Conservation (phyloP, 1,140 invertebrate genomes). For the Camponotus vicinus region DNA sequence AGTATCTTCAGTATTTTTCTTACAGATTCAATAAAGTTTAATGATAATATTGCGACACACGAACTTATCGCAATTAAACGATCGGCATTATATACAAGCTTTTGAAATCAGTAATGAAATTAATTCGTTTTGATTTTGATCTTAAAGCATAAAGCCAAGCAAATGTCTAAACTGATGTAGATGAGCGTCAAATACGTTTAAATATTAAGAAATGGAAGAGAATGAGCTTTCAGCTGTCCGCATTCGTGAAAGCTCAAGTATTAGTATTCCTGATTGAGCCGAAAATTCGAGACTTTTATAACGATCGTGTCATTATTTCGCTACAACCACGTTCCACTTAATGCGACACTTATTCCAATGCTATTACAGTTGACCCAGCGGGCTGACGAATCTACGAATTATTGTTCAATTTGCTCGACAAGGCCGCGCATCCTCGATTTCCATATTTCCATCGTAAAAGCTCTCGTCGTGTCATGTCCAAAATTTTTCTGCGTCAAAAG, state of each 20-base stretch:
- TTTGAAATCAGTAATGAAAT: neutral
- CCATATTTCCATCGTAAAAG: conserved; percentile 51
- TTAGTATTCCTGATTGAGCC: neutral
- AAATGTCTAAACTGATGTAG: neutral
- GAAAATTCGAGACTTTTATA: conserved; percentile 36
- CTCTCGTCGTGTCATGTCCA: no score
- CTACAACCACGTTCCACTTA: conserved; percentile 36
- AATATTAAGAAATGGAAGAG: neutral
- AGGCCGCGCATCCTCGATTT: conserved; percentile 53
- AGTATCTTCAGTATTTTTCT: neutral
- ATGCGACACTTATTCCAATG: conserved; percentile 21
- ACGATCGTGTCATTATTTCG: conserved; percentile 30
- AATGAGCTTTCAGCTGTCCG: neutral
- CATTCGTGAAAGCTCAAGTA: neutral
- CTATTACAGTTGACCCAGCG: conserved; percentile 50
- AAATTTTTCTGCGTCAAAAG: neutral
- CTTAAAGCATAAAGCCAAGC: conserved; percentile 11
- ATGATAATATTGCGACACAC: neutral
- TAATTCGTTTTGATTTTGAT: neutral
- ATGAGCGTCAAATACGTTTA: neutral
- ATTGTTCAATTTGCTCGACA: conserved; percentile 61
- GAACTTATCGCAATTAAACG: neutral
- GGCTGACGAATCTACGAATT: conserved; percentile 40
- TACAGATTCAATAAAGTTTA: neutral
- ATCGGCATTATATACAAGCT: neutral